Evolutionary conservation across 2,113 vertebrate species (phyloP).

Genomic region (Microtus richardsoni): DNA sequence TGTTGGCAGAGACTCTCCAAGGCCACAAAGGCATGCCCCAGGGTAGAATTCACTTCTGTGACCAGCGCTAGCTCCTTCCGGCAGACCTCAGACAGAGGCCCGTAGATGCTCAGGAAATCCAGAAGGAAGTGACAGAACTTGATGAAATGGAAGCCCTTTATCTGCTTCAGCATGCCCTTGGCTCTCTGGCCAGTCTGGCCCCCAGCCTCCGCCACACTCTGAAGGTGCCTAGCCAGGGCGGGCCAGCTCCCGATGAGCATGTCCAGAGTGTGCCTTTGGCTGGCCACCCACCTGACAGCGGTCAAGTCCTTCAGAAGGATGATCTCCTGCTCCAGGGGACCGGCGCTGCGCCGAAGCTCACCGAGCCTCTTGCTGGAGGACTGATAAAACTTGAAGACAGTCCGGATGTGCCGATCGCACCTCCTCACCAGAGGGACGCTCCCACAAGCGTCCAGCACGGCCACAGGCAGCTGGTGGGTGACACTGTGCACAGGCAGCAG

Average conservation of each 20-base stretch:
- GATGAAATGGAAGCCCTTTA: slow-evolving; percentile 69
- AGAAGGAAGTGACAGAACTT: slow-evolving; percentile 77
- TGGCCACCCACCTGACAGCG: slow-evolving; percentile 63
- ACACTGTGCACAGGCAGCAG: slow-evolving; percentile 66
- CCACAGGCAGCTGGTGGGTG: slow-evolving; percentile 72
- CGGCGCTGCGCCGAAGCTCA: neutral
- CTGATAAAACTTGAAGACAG: slow-evolving; percentile 76
- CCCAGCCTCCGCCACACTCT: slow-evolving; percentile 20
- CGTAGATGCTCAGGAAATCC: slow-evolving; percentile 72
- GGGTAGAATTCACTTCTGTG: slow-evolving; percentile 55
- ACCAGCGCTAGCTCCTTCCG: slow-evolving; percentile 45
- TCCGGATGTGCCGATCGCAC: slow-evolving; percentile 75
- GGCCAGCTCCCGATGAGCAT: slow-evolving; percentile 59
- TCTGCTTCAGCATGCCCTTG: slow-evolving; percentile 62
- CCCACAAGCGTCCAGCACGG: slow-evolving; percentile 52
- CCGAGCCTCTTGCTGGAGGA: slow-evolving; percentile 66
- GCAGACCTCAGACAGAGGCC: slow-evolving; percentile 66
- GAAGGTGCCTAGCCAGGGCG: slow-evolving; percentile 51
- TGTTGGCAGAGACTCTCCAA: slow-evolving; percentile 65
- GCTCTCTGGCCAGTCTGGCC: slow-evolving; percentile 72
- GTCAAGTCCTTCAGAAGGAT: slow-evolving; percentile 65
- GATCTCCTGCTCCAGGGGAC: slow-evolving; percentile 65
- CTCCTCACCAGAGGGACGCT: slow-evolving; percentile 63
- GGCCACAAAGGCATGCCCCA: neutral
- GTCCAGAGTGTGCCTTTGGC: slow-evolving; percentile 52